Evolutionary conservation across 2,888 invertebrate genomes (phyloP).

Genomic region (Dysmachus trigonus): DNA sequence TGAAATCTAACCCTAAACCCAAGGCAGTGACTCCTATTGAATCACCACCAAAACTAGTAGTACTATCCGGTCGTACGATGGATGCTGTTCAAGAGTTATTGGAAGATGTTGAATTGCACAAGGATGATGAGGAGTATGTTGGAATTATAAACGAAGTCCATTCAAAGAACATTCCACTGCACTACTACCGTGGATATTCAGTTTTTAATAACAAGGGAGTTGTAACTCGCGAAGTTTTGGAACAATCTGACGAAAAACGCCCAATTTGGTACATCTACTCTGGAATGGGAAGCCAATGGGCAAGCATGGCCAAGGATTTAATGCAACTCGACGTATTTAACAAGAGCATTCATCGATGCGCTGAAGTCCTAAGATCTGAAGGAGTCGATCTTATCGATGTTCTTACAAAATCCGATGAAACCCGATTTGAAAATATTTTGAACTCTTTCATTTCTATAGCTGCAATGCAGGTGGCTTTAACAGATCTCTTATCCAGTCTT

Average conservation of each 20-base stretch:
- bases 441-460: slow-evolving; percentile 94
- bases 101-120: slow-evolving; percentile 69
- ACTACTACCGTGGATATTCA: slow-evolving; percentile 83
- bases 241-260: slow-evolving; percentile 70
- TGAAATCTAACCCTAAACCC: slow-evolving; percentile 81
- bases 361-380: slow-evolving; percentile 79
- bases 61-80: slow-evolving; percentile 87
- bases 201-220: slow-evolving; percentile 70
- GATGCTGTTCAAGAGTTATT: slow-evolving; percentile 76
- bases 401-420: slow-evolving; percentile 78
- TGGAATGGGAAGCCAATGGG: slow-evolving; percentile 99
- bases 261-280: slow-evolving; percentile 96
- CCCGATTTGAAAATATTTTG: slow-evolving; percentile 84
- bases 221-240: slow-evolving; percentile 66
- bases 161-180: slow-evolving; percentile 75
- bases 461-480: slow-evolving; percentile 95
- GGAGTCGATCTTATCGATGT: slow-evolving; percentile 85
- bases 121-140: slow-evolving; percentile 77
- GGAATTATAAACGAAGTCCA: slow-evolving; percentile 81
- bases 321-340: slow-evolving; percentile 85
- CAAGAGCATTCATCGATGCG: slow-evolving; percentile 78
- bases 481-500: slow-evolving; percentile 80
- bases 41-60: slow-evolving; percentile 74
- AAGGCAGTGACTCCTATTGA: slow-evolving; percentile 69
- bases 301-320: slow-evolving; percentile 90